Conservation (phyloP, 1,140 invertebrate genomes). For the Dendroctonus ponderosae region DNA sequence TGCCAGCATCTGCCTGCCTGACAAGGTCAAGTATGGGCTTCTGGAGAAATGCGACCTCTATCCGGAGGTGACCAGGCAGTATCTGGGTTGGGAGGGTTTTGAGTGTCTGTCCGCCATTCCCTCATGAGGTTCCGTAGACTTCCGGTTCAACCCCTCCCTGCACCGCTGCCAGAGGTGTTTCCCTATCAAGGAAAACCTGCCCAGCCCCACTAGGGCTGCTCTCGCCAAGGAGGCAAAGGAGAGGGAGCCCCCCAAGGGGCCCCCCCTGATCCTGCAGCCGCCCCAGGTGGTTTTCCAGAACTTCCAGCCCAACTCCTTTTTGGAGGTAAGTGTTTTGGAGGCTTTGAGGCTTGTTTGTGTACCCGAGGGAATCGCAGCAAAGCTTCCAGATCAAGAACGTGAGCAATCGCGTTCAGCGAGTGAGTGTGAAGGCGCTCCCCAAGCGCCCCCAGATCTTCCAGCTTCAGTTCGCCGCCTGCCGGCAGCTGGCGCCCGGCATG, state of each 20-base stretch:
- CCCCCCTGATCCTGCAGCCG: not conserved
- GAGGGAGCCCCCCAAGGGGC: not conserved
- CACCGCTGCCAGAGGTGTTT: conserved; percentile 21
- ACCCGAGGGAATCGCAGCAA: not conserved
- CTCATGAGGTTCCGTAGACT: conserved; percentile 17
- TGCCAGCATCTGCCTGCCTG: conserved; percentile 6
- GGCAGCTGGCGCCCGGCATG: not conserved
- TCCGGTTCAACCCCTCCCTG: conserved; percentile 21
- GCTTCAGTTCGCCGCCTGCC: not conserved
- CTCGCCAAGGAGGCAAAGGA: not conserved
- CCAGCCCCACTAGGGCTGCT: not conserved
- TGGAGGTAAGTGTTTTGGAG: conserved; percentile 4
- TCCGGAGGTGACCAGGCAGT: conserved; percentile 27
- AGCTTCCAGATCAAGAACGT: not conserved
- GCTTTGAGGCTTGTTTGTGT: not conserved
- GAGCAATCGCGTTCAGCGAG: too few species aligned
- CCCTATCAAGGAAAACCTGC: not conserved
- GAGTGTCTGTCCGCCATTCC: not conserved
- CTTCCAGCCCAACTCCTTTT: not conserved
- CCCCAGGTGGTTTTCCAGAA: not conserved
- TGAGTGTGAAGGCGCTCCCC: too few species aligned
- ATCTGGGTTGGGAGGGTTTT: conserved; percentile 16
- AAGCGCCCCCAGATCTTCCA: not conserved
- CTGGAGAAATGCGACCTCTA: conserved; percentile 35
- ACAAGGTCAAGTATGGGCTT: conserved; percentile 31